Conservation (phyloP, 2,888 invertebrate genomes). For the Zonitis immaculata region DNA sequence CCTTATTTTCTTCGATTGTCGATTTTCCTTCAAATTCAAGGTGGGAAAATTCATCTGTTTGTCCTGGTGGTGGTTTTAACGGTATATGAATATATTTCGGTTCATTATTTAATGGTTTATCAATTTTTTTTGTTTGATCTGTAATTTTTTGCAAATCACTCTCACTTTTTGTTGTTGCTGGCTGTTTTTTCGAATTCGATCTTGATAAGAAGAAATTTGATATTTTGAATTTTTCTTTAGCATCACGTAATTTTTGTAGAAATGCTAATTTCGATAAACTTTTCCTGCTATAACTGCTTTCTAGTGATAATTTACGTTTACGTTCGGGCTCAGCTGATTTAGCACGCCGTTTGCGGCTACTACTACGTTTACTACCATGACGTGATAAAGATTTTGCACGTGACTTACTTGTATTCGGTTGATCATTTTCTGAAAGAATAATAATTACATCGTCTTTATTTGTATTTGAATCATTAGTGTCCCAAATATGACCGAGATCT, state of each 20-base stretch:
- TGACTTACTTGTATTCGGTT: conserved; percentile 2
- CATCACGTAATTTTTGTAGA: conserved; percentile 39
- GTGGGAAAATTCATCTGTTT: conserved; percentile 44
- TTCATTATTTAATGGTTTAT: conserved; percentile 13
- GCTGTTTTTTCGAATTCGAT: conserved; percentile 24
- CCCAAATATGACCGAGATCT: conserved; percentile 5
- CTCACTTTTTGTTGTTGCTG: conserved; percentile 15
- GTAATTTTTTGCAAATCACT: conserved; percentile 7
- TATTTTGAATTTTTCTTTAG: conserved; percentile 42
- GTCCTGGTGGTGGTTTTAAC: conserved; percentile 43
- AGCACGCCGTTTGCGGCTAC: conserved; percentile 25
- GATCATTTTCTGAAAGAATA: conserved; percentile 8
- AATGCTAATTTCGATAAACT: conserved; percentile 37
- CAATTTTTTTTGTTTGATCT: conserved; percentile 10
- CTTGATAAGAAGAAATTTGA: conserved; percentile 23
- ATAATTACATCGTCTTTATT: conserved; percentile 7
- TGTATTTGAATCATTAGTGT: neutral
- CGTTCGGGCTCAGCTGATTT: conserved; percentile 40
- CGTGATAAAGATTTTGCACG: conserved; percentile 2
- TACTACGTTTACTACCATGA: conserved; percentile 4
- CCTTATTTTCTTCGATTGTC: no score
- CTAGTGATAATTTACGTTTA: conserved; percentile 37
- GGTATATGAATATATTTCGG: conserved; percentile 47
- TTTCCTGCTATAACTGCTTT: conserved; percentile 39
- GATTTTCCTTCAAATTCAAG: conserved; percentile 34